phyloP scores from a whole-genome alignment of 2,888 invertebrate species.

The Catocala sponsa region DNA sequence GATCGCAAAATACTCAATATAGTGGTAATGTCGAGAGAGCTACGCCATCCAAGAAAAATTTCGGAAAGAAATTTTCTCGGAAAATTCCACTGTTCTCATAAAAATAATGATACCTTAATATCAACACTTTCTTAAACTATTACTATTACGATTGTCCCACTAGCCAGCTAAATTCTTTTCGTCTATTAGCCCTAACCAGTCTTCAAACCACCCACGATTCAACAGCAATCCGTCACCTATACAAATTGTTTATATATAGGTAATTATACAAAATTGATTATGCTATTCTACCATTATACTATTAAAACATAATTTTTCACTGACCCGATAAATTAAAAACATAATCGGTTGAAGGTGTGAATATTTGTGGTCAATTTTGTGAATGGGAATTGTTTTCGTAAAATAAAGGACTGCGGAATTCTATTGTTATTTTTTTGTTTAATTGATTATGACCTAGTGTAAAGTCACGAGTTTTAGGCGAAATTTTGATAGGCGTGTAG shows the following conservation, averaged over 20 bases:
- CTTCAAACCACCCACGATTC: constrained; percentile 20
- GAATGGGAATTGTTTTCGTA: constrained; percentile 35
- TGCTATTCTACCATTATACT: constrained; percentile 38
- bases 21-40: too few species aligned
- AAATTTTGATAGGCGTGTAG: constrained; percentile 23
- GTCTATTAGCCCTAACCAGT: constrained; percentile 8
- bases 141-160: too few species aligned
- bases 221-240: constrained; percentile 26
- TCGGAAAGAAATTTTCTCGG: too few species aligned
- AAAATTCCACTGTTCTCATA: too few species aligned
- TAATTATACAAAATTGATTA: constrained; percentile 40
- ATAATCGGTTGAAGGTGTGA: constrained; percentile 49
- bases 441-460: constrained; percentile 28
- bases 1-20: too few species aligned
- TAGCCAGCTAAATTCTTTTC: constrained; percentile 7
- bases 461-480: constrained; percentile 30
- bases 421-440: constrained; percentile 16
- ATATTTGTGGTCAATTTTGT: constrained; percentile 43
- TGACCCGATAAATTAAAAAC: constrained; percentile 44
- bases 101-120: too few species aligned
- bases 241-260: constrained; percentile 20
- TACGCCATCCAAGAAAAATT: too few species aligned
- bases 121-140: too few species aligned
- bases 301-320: constrained; percentile 42
- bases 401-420: constrained; percentile 9